Evolutionary conservation across 2,888 invertebrate species (phyloP), one percentile per base, ranked within the genome.

Genomic region (Parelbella ahira): DNA sequence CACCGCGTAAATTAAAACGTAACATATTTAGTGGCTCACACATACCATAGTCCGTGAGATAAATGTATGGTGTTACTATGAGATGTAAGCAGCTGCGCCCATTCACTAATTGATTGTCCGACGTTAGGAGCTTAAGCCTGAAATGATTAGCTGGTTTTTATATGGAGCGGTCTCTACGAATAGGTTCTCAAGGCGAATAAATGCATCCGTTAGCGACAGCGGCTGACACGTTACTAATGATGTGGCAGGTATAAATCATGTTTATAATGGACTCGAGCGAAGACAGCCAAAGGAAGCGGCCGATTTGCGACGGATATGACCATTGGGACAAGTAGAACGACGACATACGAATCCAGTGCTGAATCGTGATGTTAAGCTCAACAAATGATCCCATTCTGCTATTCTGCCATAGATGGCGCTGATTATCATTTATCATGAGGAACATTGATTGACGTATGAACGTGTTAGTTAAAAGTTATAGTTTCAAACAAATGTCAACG

Each of bases 201-300:
- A 72, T 55, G 67, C 69, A 78, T 81, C 81, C 79, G 79, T 60
- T 59, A 48, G 54, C 64, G 69, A 79, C 77, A 73, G 65, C 61
- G 65, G 77, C 61, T 78, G 81, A 79, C 80, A 81, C 62, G 65
- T 65, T 68, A 78, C 74, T 81, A 83, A 86, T 81, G 83, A 71
- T 73, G 63, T 66, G 67, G 65, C 84, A 84, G 83, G 83, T 84
- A 86, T 86, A 84, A 84, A 84, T 86, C 83, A 84, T 83, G 69
- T 63, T 68, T 55, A 73, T 79, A 82, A 81, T 76, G 69, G 76
- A 44, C 37, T 46, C 47, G 45, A 43, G 63, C 59, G 64, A 76
- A 78, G 79, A 79, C 66, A 68, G 58, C 53, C 68, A 71, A 57
- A 84, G 87, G 86, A 87, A 84, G 65, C 73, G 63, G 80, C 49